Conservation (phyloP, 2,113 vertebrate genomes). For the Menidia beryllina region DNA sequence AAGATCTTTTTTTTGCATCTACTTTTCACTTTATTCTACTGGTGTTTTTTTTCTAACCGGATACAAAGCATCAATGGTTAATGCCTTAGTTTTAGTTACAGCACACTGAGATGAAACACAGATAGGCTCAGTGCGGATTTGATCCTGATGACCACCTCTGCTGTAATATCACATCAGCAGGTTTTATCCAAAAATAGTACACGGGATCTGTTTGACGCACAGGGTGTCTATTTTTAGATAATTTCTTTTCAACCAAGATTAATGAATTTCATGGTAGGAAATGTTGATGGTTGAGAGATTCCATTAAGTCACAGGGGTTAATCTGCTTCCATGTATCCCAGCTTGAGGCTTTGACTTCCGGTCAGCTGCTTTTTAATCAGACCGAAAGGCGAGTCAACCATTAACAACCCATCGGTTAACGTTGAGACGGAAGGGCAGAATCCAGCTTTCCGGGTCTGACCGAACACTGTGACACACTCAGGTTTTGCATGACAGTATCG, state of each 20-base stretch:
- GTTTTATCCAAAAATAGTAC: slow-evolving; percentile 52
- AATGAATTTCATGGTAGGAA: slow-evolving; percentile 49
- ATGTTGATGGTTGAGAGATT: slow-evolving; percentile 29
- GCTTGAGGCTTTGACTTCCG: slow-evolving; percentile 43
- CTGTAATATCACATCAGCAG: slow-evolving; percentile 30
- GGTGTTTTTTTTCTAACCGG: neutral
- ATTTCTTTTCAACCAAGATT: slow-evolving; percentile 47
- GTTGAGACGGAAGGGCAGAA: slow-evolving; percentile 57
- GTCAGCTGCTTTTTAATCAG: slow-evolving; percentile 26
- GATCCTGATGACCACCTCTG: slow-evolving; percentile 44
- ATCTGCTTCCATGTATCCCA: slow-evolving; percentile 50
- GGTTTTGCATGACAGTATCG: slow-evolving; percentile 49
- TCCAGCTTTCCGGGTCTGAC: slow-evolving; percentile 59
- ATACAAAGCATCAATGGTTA: slow-evolving; percentile 9
- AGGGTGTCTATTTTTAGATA: slow-evolving; percentile 62
- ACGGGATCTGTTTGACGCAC: slow-evolving; percentile 34
- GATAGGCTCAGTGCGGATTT: slow-evolving; percentile 45
- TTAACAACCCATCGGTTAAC: too few relatives aligned
- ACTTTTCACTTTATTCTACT: slow-evolving; percentile 9
- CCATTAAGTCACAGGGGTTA: slow-evolving; percentile 41
- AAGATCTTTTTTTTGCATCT: neutral
- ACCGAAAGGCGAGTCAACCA: slow-evolving; percentile 33
- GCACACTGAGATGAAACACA: slow-evolving; percentile 36
- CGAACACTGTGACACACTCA: slow-evolving; percentile 60
- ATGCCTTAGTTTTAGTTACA: slow-evolving; percentile 10